Conservation (phyloP, 2,888 invertebrate genomes). For the Drosophila quasianomalipes region DNA sequence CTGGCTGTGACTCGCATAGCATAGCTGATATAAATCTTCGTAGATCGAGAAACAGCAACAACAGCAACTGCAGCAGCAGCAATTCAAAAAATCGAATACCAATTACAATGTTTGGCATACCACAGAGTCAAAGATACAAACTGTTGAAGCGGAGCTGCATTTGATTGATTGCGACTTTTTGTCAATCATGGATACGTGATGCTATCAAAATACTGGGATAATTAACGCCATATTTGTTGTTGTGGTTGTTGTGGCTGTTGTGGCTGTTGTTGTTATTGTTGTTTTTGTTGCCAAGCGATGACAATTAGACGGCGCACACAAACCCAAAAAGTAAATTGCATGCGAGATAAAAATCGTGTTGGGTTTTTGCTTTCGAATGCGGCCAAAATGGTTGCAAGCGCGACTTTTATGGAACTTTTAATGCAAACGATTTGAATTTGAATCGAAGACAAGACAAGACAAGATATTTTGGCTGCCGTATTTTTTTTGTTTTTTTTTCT, state of each 20-base stretch:
- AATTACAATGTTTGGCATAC: constrained; percentile 76
- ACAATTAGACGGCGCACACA: constrained; percentile 49
- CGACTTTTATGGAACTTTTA: constrained; percentile 66
- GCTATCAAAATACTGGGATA: constrained; percentile 79
- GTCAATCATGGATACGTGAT: constrained; percentile 79
- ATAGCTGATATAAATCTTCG: constrained; percentile 64
- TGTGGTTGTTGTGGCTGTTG: not conserved
- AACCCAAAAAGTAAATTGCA: constrained; percentile 65
- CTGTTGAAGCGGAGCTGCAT: constrained; percentile 31
- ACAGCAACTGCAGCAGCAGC: constrained; percentile 6
- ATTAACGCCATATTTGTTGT: constrained; percentile 79
- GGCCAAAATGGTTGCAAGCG: constrained; percentile 49
- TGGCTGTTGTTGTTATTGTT: constrained; percentile 37
- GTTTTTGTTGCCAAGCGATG: constrained; percentile 24
- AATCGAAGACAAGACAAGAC: constrained; percentile 57
- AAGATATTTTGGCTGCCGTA: constrained; percentile 33
- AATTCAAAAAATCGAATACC: constrained; percentile 66
- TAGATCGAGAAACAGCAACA: constrained; percentile 27
- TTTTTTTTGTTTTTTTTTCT: not conserved
- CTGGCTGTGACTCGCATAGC: constrained; percentile 28
- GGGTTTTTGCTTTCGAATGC: constrained; percentile 56
- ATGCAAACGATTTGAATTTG: constrained; percentile 80
- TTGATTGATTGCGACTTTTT: constrained; percentile 76
- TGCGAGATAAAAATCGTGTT: constrained; percentile 61
- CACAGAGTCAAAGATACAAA: constrained; percentile 62